These are phyloP conservation scores for Nibea albiflora DNA, from an alignment of 2,113 vertebrate species.

Conservation along the genomic window DNA sequence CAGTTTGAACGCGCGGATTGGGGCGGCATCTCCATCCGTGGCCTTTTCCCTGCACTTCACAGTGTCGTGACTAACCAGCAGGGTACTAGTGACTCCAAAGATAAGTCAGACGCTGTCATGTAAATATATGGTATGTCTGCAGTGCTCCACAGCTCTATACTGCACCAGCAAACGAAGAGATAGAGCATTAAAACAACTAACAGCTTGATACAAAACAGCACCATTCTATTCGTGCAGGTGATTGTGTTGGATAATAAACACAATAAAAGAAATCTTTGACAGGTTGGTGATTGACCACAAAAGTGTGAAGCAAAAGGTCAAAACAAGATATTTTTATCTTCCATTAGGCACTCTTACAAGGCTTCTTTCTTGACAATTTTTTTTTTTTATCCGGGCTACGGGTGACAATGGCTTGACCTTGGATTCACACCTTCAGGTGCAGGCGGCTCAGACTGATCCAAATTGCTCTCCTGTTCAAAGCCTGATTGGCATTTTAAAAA, in stretches of 20 bases:
- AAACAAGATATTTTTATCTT: conserved; percentile 21
- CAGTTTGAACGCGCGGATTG: neutral
- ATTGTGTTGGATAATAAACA: neutral
- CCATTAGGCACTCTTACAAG: conserved; percentile 24
- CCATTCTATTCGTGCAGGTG: neutral
- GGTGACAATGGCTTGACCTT: conserved; percentile 69
- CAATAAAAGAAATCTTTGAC: neutral
- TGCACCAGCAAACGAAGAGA: conserved; percentile 27
- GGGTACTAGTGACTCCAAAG: conserved; percentile 29
- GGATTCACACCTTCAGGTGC: conserved; percentile 49
- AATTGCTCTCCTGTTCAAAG: conserved; percentile 67
- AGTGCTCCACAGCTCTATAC: conserved; percentile 45
- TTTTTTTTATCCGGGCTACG: conserved; percentile 49
- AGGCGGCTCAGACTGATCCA: conserved; percentile 60
- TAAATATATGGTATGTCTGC: conserved; percentile 55
- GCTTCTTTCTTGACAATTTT: conserved; percentile 52
- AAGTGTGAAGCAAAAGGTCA: conserved; percentile 43
- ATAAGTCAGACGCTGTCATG: conserved; percentile 41
- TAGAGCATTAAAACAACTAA: neutral
- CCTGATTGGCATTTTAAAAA: conserved; percentile 74
- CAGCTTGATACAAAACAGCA: neutral
- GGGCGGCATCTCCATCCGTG: conserved; percentile 19
- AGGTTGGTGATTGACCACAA: conserved; percentile 33
- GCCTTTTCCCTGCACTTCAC: conserved; percentile 23
- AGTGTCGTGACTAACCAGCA: conserved; percentile 11